Evolutionary conservation across 1,140 invertebrate genomes (phyloP), one percentile per base, ranked within the genome.

Genomic region (Limonius californicus): DNA sequence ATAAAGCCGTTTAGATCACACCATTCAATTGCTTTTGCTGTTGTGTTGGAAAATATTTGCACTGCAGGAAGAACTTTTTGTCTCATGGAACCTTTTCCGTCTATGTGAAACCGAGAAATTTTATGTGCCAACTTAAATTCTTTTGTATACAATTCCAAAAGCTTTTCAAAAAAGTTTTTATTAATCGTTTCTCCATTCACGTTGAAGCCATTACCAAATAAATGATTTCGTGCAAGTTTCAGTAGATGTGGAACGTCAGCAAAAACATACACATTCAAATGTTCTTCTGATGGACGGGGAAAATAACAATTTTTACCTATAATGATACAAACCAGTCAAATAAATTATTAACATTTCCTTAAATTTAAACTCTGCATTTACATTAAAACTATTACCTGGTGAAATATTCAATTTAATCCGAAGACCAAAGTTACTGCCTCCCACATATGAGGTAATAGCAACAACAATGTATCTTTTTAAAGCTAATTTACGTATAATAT

Each of bases 161-260:
- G 16, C 16, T 45, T 45, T 45, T 45, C 42, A 45, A 45, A 45
- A 45, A 7, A 4, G 3, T 7, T 45, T 45, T 45, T 45, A 42
- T 58, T 43, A 7, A 58, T 58, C 4, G 20, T 11, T 18, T 3
- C 43, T 12, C 32, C 45, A 2, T 35, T 8, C 8, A 59, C 8
- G 4, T 16, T 6, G n/a, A 59, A 59, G 20, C 58, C 42, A 47
- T 14, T 53, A 32, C 53, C 45, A 7, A 59, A 20, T 18, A 59
- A 53, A 42, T 32, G 16, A 53, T 59, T 59, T 21, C 58, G 12
- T 14, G 53, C 18, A 9, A 59, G 30, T 32, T 59, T 59, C 14
- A 59, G 2, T 1, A 59, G 19, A 59, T 59, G 58, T 19, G 58
- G 58, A 9, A 14, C 45, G 23, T 59, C 58, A 19, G 58, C 58